Percentiles rank a stretch among this genome's conserved stretches.
Evolutionary conservation across 2,888 invertebrate species (phyloP).

Genomic region (Eledona agricola): DNA sequence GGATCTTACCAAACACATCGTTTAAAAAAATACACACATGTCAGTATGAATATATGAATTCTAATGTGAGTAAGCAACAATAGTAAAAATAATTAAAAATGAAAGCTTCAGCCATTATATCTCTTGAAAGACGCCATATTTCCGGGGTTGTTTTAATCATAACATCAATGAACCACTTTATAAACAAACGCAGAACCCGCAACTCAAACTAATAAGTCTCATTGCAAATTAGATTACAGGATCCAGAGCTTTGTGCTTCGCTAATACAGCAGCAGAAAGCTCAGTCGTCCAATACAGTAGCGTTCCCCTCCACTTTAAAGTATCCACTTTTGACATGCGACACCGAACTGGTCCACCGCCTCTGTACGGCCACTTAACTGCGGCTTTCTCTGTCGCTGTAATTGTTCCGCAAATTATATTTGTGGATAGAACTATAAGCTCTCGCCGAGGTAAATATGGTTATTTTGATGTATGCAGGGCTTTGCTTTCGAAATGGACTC

Average conservation of each 20-base stretch:
- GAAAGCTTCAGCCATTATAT: too few relatives aligned
- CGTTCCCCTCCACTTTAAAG: conserved; percentile 46
- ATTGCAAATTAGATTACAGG: conserved; percentile 63
- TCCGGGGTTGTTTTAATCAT: conserved; percentile 52
- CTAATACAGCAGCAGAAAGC: conserved; percentile 62
- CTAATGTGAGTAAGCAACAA: too few relatives aligned
- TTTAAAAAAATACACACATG: too few relatives aligned
- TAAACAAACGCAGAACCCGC: conserved; percentile 57
- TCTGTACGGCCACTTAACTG: conserved; percentile 60
- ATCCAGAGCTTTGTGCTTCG: conserved; percentile 62
- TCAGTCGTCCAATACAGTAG: conserved; percentile 49
- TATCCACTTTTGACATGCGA: conserved; percentile 39
- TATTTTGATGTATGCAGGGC: conserved; percentile 56
- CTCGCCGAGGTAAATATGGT: conserved; percentile 58
- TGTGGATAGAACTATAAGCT: conserved; percentile 60
- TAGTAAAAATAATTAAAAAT: not conserved
- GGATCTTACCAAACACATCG: too few relatives aligned
- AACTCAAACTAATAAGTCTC: conserved; percentile 63
- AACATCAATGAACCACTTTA: conserved; percentile 57
- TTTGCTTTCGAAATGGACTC: conserved; percentile 41
- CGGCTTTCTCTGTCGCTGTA: conserved; percentile 60
- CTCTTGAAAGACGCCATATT: too few relatives aligned
- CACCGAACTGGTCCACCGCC: conserved; percentile 46
- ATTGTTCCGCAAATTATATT: conserved; percentile 63
- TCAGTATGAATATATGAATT: too few relatives aligned